Percentiles rank a stretch among this genome's conserved stretches.
phyloP scores from a whole-genome alignment of 1,140 invertebrate genomes.

The Lepidurus packardi region DNA sequence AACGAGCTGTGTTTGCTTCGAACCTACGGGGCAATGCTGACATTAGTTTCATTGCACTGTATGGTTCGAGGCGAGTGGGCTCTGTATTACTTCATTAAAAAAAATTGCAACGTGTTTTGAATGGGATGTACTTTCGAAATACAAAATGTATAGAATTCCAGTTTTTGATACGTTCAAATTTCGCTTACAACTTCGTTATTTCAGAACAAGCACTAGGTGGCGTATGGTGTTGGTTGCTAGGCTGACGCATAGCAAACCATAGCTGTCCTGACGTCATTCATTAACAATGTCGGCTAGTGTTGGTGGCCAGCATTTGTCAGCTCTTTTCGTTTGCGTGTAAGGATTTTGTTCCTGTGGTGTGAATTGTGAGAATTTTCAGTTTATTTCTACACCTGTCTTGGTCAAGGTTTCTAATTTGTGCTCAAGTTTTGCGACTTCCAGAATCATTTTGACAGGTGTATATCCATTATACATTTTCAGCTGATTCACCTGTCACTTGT shows the following conservation, averaged over 20 bases:
- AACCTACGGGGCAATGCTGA: constrained; percentile 6
- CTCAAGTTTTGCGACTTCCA: not conserved
- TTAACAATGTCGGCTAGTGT: constrained; percentile 13
- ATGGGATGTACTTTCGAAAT: no score
- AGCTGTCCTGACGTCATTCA: not conserved
- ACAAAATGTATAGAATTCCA: no score
- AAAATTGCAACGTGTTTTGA: not conserved
- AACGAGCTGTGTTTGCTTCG: constrained; percentile 10
- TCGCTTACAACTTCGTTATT: no score
- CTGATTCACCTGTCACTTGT: no score
- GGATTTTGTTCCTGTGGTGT: not conserved
- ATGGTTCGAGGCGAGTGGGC: constrained; percentile 16
- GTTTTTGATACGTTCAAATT: no score
- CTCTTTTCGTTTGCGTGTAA: not conserved
- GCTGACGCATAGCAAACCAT: not conserved
- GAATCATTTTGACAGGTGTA: not conserved
- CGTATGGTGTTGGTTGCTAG: not conserved
- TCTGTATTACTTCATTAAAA: not conserved
- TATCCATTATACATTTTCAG: no score
- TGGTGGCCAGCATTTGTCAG: constrained; percentile 10
- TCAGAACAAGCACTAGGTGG: not conserved
- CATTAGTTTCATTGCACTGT: constrained; percentile 17
- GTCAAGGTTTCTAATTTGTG: not conserved
- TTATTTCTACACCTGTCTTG: not conserved
- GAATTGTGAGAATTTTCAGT: not conserved